These are phyloP conservation scores for Drosophila lini DNA, from an alignment of 1,140 invertebrate species.

Conservation along the genomic window DNA sequence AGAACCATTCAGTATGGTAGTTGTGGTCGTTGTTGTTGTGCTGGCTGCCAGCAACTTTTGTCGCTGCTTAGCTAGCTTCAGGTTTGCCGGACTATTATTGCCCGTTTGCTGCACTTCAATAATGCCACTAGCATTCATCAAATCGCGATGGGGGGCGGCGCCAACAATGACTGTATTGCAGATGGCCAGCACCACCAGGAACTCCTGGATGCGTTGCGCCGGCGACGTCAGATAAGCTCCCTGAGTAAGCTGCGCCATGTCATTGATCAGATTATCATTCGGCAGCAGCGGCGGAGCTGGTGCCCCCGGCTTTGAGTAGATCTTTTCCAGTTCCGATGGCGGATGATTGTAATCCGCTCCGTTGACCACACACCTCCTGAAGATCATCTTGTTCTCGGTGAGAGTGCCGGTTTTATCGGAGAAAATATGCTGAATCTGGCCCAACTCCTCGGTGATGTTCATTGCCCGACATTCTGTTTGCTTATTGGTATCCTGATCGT, in stretches of 20 bases:
- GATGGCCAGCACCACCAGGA: constrained; percentile 95
- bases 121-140: constrained; percentile 92
- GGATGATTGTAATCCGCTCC: constrained; percentile 95
- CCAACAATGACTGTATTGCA: constrained; percentile 99
- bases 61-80: constrained; percentile 54
- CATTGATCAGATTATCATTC: constrained; percentile 89
- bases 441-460: constrained; percentile 98
- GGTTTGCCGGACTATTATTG: constrained; percentile 35
- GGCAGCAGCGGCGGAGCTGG: constrained; percentile 87
- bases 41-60: constrained; percentile 38
- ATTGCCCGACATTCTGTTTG: constrained; percentile 96
- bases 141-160: constrained; percentile 94
- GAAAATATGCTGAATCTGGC: constrained; percentile 98
- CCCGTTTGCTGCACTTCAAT: constrained; percentile 85
- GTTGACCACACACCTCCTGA: constrained; percentile 94
- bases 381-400: constrained; percentile 99
- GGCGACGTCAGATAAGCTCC: constrained; percentile 73
- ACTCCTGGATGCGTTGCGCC: constrained; percentile 91
- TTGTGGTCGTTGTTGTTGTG: constrained; percentile 54
- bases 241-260: constrained; percentile 84
- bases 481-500: constrained; percentile 92
- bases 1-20: constrained; percentile 59
- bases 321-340: constrained; percentile 86
- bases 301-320: constrained; percentile 85
- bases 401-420: constrained; percentile 99